phyloP scores from a whole-genome alignment of 2,113 vertebrate genomes.

The Calidris pygmaea region DNA sequence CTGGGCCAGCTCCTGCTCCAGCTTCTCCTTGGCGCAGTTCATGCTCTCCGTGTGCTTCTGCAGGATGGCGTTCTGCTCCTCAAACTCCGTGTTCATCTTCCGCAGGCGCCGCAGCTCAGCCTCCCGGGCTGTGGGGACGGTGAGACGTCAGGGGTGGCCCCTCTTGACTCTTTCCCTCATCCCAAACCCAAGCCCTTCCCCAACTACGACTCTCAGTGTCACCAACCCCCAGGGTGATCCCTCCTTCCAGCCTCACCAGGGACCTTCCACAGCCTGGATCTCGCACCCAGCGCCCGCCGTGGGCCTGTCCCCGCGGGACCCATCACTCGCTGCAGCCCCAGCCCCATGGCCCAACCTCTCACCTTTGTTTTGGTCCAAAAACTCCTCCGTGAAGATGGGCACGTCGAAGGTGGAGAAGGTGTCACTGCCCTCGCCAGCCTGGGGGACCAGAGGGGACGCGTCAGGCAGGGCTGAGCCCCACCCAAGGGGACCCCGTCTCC shows the following conservation, averaged over 20 bases:
- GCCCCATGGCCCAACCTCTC: not conserved
- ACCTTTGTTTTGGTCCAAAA: constrained; percentile 99
- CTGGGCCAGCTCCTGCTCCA: constrained; percentile 92
- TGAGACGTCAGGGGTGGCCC: fast-evolving
- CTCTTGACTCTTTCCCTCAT: not conserved
- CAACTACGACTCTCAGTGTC: fast-evolving
- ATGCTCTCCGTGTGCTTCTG: constrained; percentile 95
- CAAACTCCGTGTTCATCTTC: constrained; percentile 95
- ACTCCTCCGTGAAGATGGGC: constrained; percentile 97
- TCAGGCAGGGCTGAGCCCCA: not conserved
- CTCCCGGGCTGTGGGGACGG: constrained; percentile 80
- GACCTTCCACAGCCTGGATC: not conserved
- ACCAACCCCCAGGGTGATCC: fast-evolving
- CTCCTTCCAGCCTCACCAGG: not conserved
- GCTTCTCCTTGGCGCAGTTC: constrained; percentile 92
- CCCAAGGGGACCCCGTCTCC: not conserved
- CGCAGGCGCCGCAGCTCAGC: constrained; percentile 91
- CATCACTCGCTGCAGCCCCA: not conserved
- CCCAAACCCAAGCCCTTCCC: not conserved
- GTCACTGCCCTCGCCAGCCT: constrained; percentile 82
- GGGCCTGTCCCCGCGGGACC: fast-evolving
- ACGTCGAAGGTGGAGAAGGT: constrained; percentile 87
- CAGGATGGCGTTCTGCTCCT: constrained; percentile 94
- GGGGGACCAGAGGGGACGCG: not conserved
- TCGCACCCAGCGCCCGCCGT: fast-evolving